phyloP scores from a whole-genome alignment of 2,888 invertebrate genomes.

The Nemotelus pantherinus region DNA sequence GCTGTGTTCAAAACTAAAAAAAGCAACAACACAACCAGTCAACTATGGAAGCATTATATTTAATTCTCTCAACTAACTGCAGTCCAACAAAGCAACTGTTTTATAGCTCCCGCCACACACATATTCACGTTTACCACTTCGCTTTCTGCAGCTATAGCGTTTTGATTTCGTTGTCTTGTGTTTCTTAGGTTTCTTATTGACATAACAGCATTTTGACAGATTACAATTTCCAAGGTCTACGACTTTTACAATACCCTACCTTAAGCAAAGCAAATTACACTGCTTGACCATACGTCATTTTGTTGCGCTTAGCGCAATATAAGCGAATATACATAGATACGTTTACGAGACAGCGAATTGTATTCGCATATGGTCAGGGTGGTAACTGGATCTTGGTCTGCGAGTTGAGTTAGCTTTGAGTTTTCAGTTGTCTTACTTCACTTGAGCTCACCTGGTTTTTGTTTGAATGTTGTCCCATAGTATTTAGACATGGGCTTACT shows the following conservation, averaged over 20 bases:
- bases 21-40: background rate
- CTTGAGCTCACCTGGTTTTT: slow-evolving; percentile 18
- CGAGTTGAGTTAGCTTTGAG: no score
- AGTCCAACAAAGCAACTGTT: background rate
- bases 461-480: background rate
- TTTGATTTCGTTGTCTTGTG: slow-evolving; percentile 14
- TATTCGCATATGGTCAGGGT: no score
- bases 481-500: background rate
- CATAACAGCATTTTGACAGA: slow-evolving; percentile 47
- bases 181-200: slow-evolving; percentile 24
- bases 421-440: slow-evolving; percentile 9
- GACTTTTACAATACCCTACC: slow-evolving; percentile 48
- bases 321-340: no score
- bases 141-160: slow-evolving; percentile 6
- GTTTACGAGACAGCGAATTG: no score
- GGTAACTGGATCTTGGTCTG: no score
- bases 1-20: background rate
- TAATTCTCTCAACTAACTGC: no score
- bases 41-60: no score
- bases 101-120: background rate
- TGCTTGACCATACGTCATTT: slow-evolving; percentile 24
- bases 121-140: background rate
- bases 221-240: slow-evolving; percentile 50
- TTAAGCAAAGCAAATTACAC: slow-evolving; percentile 24
- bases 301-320: slow-evolving; percentile 6